phyloP scores from a whole-genome alignment of 1,140 invertebrate genomes.

The Trypoxylus dichotomus region DNA sequence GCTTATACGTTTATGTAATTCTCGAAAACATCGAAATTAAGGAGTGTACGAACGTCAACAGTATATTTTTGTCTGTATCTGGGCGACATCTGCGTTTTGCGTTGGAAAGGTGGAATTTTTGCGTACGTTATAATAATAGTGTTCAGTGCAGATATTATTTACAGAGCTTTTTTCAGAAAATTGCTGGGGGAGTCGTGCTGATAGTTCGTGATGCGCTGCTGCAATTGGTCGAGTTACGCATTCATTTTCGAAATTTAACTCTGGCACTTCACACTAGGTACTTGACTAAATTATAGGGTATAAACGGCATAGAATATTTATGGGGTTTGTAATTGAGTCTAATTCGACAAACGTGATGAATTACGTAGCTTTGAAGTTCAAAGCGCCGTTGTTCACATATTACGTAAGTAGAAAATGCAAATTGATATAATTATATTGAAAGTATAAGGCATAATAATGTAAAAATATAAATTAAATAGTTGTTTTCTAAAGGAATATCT shows the following conservation, averaged over 20 bases:
- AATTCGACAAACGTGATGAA: conserved; percentile 20
- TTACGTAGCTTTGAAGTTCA: neutral
- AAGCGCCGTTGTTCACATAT: neutral
- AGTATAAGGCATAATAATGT: no score
- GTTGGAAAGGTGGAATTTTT: neutral
- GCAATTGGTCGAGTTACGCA: conserved; percentile 22
- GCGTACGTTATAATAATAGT: neutral
- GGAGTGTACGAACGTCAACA: neutral
- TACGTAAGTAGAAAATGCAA: neutral
- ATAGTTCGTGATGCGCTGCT: conserved; percentile 3
- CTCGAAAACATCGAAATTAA: conserved; percentile 6
- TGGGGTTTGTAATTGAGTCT: neutral
- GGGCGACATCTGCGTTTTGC: conserved; percentile 1
- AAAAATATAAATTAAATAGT: no score
- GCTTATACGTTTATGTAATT: conserved; percentile 11
- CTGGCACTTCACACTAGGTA: conserved; percentile 12
- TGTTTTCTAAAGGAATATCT: no score
- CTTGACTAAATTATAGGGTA: conserved; percentile 20
- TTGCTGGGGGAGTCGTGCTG: conserved; percentile 10
- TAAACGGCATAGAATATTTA: conserved; percentile 24
- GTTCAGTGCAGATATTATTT: conserved; percentile 13
- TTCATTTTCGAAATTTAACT: conserved; percentile 20
- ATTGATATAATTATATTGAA: no score
- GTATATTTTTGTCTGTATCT: neutral
- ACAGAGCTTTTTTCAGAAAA: conserved; percentile 5